Evolutionary conservation across 2,113 vertebrate species (phyloP), one percentile per base, ranked within the genome.

Genomic region (Orthonyx spaldingii): DNA sequence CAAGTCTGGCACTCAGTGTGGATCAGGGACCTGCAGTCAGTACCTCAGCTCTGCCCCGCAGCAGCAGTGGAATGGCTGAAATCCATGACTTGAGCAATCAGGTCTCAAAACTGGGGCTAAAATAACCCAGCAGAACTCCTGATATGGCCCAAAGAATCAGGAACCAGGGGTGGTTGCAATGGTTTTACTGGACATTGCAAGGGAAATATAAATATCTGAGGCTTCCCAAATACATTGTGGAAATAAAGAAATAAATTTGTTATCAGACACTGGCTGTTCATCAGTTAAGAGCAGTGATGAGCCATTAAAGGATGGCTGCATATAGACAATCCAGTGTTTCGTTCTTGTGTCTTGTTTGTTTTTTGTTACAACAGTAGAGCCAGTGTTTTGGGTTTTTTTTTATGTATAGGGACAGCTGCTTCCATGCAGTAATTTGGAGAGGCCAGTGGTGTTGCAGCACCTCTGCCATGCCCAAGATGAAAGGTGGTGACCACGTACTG

Each of bases 401-500:
- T 49, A 66, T 76, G n/a, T 46, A 1, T 46, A 41, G 4, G 26
- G 18, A 7, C 32, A 91, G 69, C 30, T 76, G 44, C 24, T 82
- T 53, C 35, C 21, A 63, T 66, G 49, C 23, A 69, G 21, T 55
- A 72, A 72, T 39, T 55, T 72, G 61, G 61, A 66, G 55, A 88
- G 24, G 24, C 4, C 65, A 41, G 22, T 3, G 5, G 35, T 8
- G 1, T 32, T 53, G 50, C 71, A n/a, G 35, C 16, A 63, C 24
- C 50, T 47, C 8, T 11, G 1, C 21, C 4, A 1, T 41, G 24
- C 22, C 59, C 5, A 4, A 47, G 61, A 13, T 30, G 8, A 77
- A 56, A 64, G 41, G 9, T 13, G 15, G 19, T 52, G 49, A 27
- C 30, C 32, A 30, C 0, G 0, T 28, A n/a, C 18, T 39, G 57